phyloP scores from a whole-genome alignment of 2,888 invertebrate species.

The Eulithis prunata region DNA sequence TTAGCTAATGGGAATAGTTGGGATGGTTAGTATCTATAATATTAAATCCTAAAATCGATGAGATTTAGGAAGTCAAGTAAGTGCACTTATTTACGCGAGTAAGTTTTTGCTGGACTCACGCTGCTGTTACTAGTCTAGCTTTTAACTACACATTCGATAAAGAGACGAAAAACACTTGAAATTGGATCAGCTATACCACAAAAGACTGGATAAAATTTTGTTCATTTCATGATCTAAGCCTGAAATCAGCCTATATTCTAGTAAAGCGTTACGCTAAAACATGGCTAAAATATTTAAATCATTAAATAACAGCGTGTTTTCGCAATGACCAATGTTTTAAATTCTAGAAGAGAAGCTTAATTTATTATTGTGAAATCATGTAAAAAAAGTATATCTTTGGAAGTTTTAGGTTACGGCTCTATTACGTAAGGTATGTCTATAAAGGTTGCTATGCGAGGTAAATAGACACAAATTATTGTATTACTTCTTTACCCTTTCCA shows the following conservation, averaged over 20 bases:
- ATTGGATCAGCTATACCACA: background rate
- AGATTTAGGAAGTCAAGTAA: constrained; percentile 12
- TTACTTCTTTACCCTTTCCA: constrained; percentile 19
- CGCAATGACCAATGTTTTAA: constrained; percentile 37
- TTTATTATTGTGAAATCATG: constrained; percentile 57
- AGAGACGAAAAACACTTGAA: background rate
- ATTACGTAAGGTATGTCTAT: constrained; percentile 36
- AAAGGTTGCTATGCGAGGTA: constrained; percentile 40
- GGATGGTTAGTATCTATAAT: background rate
- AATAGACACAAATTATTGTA: constrained; percentile 42
- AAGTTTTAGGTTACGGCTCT: constrained; percentile 61
- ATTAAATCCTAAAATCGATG: constrained; percentile 6
- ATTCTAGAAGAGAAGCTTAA: constrained; percentile 49
- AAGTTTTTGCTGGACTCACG: background rate
- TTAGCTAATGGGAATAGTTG: too few species aligned
- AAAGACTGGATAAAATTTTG: background rate
- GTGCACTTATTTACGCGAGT: constrained; percentile 17
- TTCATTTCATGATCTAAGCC: constrained; percentile 38
- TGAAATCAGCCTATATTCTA: constrained; percentile 45
- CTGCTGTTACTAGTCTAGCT: background rate
- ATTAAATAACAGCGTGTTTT: constrained; percentile 42
- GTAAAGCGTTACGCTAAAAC: constrained; percentile 52
- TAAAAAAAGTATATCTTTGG: constrained; percentile 65
- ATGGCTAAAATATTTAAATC: constrained; percentile 33
- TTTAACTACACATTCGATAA: background rate